These are phyloP conservation scores for Eulithis prunata DNA, from an alignment of 2,888 invertebrate genomes.

Conservation along the genomic window DNA sequence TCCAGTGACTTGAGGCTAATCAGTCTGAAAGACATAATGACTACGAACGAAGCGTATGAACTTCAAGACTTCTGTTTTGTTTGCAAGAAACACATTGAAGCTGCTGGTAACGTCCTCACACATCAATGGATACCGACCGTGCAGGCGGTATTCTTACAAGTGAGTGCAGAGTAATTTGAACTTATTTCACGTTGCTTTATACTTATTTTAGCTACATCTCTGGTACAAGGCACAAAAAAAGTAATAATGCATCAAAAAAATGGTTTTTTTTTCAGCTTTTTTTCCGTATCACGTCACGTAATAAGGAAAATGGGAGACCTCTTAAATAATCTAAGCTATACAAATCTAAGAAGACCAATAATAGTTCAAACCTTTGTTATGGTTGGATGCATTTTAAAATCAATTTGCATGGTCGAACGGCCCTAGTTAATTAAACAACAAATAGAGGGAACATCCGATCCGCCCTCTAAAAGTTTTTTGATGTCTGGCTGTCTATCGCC, in stretches of 20 bases:
- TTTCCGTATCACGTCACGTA: too few relatives aligned
- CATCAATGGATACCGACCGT: constrained; percentile 86
- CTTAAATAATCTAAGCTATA: too few relatives aligned
- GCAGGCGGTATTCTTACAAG: constrained; percentile 85
- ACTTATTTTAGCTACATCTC: not conserved
- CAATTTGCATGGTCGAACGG: constrained; percentile 15
- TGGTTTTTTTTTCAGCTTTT: too few relatives aligned
- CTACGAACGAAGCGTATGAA: constrained; percentile 87
- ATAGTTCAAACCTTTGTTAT: not conserved
- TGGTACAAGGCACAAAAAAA: too few relatives aligned
- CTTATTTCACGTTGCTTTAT: not conserved
- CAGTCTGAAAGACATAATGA: constrained; percentile 83
- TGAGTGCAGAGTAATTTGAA: constrained; percentile 43
- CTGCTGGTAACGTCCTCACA: constrained; percentile 86
- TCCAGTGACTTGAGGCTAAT: constrained; percentile 86
- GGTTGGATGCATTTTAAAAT: constrained; percentile 18
- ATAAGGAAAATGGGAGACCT: too few relatives aligned
- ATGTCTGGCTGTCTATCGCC: constrained; percentile 23
- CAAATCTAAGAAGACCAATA: too few relatives aligned
- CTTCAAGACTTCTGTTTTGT: constrained; percentile 86
- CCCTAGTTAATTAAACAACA: constrained; percentile 22
- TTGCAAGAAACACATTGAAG: constrained; percentile 84
- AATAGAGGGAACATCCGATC: constrained; percentile 21
- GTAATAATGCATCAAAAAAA: too few relatives aligned
- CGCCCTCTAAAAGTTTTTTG: constrained; percentile 21